Evolutionary conservation across 2,113 vertebrate genomes (phyloP).

Genomic region (Cebidichthys violaceus): DNA sequence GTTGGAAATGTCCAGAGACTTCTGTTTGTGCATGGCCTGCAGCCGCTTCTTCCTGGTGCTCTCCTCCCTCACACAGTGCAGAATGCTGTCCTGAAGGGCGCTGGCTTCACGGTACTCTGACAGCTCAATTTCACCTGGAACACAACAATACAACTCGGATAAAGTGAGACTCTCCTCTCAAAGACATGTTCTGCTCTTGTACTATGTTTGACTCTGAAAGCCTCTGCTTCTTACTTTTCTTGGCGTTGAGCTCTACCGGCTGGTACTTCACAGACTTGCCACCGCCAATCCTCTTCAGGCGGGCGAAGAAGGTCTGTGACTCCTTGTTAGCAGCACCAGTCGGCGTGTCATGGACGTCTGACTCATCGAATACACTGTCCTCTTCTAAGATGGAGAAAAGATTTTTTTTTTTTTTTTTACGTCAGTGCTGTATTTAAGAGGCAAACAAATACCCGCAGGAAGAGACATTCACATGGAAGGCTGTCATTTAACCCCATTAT

Average conservation of each 20-base stretch:
- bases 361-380: constrained; percentile 99
- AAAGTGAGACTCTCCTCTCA: constrained; percentile 20
- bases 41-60: constrained; percentile 95
- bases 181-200: constrained; percentile 27
- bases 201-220: constrained; percentile 17
- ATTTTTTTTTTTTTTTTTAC: not conserved
- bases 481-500: not conserved
- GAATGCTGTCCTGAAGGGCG: constrained; percentile 94
- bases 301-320: constrained; percentile 99
- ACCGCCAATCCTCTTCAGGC: constrained; percentile 98
- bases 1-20: constrained; percentile 98
- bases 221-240: constrained; percentile 91
- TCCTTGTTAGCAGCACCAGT: constrained; percentile 97
- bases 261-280: constrained; percentile 99
- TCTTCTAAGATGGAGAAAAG: constrained; percentile 88
- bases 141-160: not conserved
- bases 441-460: not conserved
- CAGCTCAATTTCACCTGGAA: constrained; percentile 96
- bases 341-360: constrained; percentile 98
- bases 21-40: constrained; percentile 97
- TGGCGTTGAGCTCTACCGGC: constrained; percentile 97
- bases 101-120: constrained; percentile 95
- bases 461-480: not conserved
- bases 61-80: constrained; percentile 94
- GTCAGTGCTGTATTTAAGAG: constrained; percentile 5